Conservation (phyloP, 1,140 invertebrate genomes). For the Conus betulinus region DNA sequence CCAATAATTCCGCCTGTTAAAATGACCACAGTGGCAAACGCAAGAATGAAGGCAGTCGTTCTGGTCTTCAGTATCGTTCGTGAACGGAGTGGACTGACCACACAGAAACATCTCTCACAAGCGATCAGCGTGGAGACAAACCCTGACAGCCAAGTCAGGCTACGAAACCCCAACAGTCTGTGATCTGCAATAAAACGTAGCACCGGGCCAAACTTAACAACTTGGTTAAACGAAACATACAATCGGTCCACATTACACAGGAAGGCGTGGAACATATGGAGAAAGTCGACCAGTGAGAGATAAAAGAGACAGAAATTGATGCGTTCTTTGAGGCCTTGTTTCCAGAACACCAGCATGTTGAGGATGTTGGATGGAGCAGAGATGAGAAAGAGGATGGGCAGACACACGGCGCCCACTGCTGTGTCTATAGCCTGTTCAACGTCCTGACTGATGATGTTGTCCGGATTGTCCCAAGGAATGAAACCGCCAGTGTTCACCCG, state of each 20-base stretch:
- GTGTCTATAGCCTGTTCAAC: too few relatives aligned
- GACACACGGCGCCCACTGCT: not conserved
- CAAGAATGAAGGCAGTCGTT: not conserved
- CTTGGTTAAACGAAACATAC: not conserved
- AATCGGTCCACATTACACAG: not conserved
- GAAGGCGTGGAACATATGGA: not conserved
- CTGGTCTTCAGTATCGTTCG: not conserved
- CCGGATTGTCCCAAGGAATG: too few relatives aligned
- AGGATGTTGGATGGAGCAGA: slow-evolving; percentile 10
- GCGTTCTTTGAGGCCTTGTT: not conserved
- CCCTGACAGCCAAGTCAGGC: too few relatives aligned
- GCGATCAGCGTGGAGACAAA: not conserved
- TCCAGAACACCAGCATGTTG: slow-evolving; percentile 7
- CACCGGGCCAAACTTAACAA: not conserved
- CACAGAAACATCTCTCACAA: slow-evolving; percentile 11
- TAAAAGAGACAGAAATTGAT: slow-evolving; percentile 9
- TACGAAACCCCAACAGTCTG: not conserved
- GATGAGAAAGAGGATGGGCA: not conserved
- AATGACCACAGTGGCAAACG: not conserved
- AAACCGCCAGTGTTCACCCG: too few relatives aligned
- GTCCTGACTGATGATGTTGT: too few relatives aligned
- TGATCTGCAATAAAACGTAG: not conserved
- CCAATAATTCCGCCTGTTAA: not conserved
- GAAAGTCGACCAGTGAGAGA: not conserved
- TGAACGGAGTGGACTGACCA: not conserved